Percentiles rank a stretch among this genome's conserved stretches.
Evolutionary conservation across 2,888 invertebrate species (phyloP).

Genomic region (Alentia gelatinosa): DNA sequence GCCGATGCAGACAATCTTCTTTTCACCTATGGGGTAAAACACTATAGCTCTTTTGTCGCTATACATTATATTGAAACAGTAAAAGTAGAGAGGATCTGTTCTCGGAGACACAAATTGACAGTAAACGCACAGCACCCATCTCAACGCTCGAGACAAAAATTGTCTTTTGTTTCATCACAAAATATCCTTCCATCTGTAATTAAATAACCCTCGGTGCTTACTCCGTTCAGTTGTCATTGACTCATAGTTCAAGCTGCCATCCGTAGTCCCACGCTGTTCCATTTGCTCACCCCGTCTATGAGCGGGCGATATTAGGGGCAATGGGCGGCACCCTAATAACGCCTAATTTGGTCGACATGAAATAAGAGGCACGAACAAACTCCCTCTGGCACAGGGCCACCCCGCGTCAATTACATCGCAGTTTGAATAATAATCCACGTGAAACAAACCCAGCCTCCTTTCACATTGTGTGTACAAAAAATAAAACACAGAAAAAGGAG

Average conservation of each 20-base stretch:
- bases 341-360: conserved; percentile 38
- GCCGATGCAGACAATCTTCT: too few species aligned
- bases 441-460: not conserved
- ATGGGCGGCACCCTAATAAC: conserved; percentile 13
- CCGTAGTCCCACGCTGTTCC: not conserved
- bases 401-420: conserved; percentile 28
- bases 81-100: too few species aligned
- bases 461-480: not conserved
- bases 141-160: too few species aligned
- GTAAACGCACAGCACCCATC: too few species aligned
- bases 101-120: too few species aligned
- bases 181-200: too few species aligned
- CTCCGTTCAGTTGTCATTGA: not conserved
- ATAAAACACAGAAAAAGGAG: too few species aligned
- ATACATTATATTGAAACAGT: too few species aligned
- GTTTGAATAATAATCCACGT: conserved; percentile 38
- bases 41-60: too few species aligned
- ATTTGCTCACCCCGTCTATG: not conserved
- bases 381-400: not conserved
- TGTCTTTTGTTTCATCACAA: too few species aligned
- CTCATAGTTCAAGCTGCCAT: not conserved
- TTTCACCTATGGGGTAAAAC: too few species aligned
- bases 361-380: conserved; percentile 46
- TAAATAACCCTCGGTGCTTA: not conserved
- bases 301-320: conserved; percentile 17